Evolutionary conservation across 2,888 invertebrate species (phyloP).

Genomic region (Stenolophus ochropezus): DNA sequence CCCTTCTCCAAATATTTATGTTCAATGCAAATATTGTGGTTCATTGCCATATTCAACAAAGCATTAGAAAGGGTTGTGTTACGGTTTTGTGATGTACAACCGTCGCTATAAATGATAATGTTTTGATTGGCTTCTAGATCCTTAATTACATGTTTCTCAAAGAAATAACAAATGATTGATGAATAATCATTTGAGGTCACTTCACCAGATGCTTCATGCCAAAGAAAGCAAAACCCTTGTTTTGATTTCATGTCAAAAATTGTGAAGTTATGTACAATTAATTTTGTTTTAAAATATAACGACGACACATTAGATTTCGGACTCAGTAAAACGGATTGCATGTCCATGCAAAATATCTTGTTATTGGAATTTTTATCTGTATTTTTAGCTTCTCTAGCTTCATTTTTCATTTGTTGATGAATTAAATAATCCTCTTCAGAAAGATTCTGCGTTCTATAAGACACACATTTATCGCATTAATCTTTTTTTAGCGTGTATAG

Average conservation of each 20-base stretch:
- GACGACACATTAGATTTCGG: constrained; percentile 55
- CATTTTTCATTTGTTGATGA: background rate
- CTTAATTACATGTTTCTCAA: background rate
- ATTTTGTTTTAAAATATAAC: constrained; percentile 61
- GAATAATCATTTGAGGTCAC: constrained; percentile 56
- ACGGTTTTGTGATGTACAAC: constrained; percentile 60
- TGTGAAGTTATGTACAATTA: constrained; percentile 61
- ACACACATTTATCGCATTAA: constrained; percentile 58
- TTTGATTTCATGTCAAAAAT: constrained; percentile 60
- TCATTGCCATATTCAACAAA: constrained; percentile 62
- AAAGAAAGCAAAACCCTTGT: constrained; percentile 59
- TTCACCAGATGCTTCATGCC: constrained; percentile 57
- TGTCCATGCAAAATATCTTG: constrained; percentile 42
- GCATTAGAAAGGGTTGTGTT: constrained; percentile 65
- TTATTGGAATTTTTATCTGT: constrained; percentile 39
- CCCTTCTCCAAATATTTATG: constrained; percentile 67
- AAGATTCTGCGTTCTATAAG: constrained; percentile 11
- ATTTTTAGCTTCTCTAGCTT: constrained; percentile 41
- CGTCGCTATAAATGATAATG: constrained; percentile 60
- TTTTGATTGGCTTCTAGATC: constrained; percentile 8
- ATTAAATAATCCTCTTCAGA: constrained; percentile 25
- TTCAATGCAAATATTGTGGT: constrained; percentile 62
- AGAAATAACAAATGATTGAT: constrained; percentile 40
- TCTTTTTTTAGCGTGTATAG: constrained; percentile 57
- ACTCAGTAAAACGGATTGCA: constrained; percentile 52